Percentiles rank a stretch among this genome's conserved stretches.
Evolutionary conservation across 2,113 vertebrate genomes (phyloP).

Genomic region (Gracilinanus agilis): DNA sequence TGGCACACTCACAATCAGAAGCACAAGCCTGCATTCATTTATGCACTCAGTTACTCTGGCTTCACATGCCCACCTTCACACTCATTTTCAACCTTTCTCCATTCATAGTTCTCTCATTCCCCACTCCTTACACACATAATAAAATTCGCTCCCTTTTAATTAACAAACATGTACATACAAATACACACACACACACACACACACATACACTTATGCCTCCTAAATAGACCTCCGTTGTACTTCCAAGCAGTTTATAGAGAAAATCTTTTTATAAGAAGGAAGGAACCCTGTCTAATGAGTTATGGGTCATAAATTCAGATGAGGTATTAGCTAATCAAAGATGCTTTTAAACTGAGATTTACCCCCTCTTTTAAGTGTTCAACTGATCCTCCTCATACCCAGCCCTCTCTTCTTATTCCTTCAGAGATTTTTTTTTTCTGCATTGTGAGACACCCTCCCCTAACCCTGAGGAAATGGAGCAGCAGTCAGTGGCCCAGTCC

Average conservation of each 20-base stretch:
- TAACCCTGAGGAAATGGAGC: neutral
- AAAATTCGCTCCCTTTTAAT: neutral
- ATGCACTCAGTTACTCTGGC: neutral
- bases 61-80: neutral
- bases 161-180: neutral
- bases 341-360: neutral
- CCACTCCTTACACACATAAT: neutral
- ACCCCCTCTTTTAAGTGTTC: neutral
- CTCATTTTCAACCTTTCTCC: neutral
- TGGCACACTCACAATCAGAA: neutral
- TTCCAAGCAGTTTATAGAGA: neutral
- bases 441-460: neutral
- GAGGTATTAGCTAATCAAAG: neutral
- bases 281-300: neutral
- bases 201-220: too few relatives aligned
- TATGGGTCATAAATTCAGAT: neutral
- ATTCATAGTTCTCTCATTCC: neutral
- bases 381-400: neutral
- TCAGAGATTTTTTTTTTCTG: neutral
- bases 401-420: neutral
- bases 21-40: neutral
- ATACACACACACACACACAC: neutral
- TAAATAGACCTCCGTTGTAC: too few relatives aligned
- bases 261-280: neutral
- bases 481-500: neutral